Evolutionary conservation across 1,140 invertebrate species (phyloP), one percentile per base, ranked within the genome.

Genomic region (Lepidostoma basale): DNA sequence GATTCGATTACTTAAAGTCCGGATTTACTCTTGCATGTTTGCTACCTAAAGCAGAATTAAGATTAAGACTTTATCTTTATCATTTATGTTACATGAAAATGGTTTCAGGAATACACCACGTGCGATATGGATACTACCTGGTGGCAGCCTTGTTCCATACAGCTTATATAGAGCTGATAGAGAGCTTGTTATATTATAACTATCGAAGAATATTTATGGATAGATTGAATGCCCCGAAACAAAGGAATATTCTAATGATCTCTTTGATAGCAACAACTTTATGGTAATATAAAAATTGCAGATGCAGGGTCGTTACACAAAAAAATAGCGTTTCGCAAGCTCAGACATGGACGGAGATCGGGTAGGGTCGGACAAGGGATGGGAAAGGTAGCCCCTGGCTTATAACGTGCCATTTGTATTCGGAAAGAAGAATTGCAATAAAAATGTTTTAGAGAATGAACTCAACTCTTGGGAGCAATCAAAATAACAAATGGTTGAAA

Each of bases 391-490:
- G 69, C 69, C 58, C 47, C n/a, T 10, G 59, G 63, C 58, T 68
- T 65, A 65, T 72, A 72, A 62, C 70, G 70, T 52, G 65, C 68
- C 70, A 68, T 72, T 72, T 72, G 62, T 68, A 72, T 72, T 72
- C 70, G 22, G 62, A 54, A 54, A 60, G 70, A 59, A 54, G 40
- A 68, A 65, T 26, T 68, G 65, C 66, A 72, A 68, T 72, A 72
- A 72, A 72, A 72, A 72, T 72, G 66, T 72, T 72, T 65, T 65
- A 65, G 65, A 65, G 66, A 72, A n/a, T 63, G 65, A 67, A 72
- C 62, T 64, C 65, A 65, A 23, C 70, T 63, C 23, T 52, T 12
- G 70, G 70, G 70, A 72, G 66, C 44, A 42, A 68, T 72, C 60
- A 59, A 68, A 68, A 68, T 71, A 68, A 72, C 54, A 65, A 68